Base-by-base conservation (phyloP, 1,140 invertebrate genomes). In the Brachionus manjavacas region DNA sequence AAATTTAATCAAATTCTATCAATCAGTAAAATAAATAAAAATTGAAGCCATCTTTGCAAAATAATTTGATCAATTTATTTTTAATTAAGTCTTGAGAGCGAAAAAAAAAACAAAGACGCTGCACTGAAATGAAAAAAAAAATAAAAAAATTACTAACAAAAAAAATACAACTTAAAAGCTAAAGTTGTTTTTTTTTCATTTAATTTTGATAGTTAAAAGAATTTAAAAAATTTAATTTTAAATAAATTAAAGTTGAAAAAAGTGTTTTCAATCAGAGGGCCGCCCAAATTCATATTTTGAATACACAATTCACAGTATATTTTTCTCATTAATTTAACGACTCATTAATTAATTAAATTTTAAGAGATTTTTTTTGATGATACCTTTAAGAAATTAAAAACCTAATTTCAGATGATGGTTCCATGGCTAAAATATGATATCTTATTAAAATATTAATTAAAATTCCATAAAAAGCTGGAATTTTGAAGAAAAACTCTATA, bases 371-470 rank as follows among this genome's bases (percentile, higher is more conserved):
- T n/a, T 60, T 60, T 60, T 60, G 52, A 60, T 60, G 52, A 60
- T 60, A 60, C 52, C 16, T 60, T 60, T 60, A 60, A 60, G n/a
- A 60, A 60, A 23, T 60, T 20, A 20, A 23, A 60, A 23, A 8
- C 52, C n/a, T 60, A 20, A 60, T 60, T 60, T 60, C 6, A 23
- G 52, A 20, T 20, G n/a, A 60, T 23, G 25, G n/a, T 60, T 46
- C 43, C 52, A 20, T 60, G 16, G 16, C 52, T 20, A 60, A 72
- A 41, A 20, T 41, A 31, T 72, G 68, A 72, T 72, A 72, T 46
- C 68, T 72, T 72, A 72, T 72, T 72, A 72, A 39, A 72, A 41
- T 72, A 72, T 39, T 72, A 72, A 72, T 72, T 72, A 72, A 72
- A 72, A 72, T 72, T 72, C 68, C 68, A 72, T 25, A 41, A 16